Base-by-base conservation (phyloP, 2,797 vertebrate genomes). In the Sebastes aleutianus region DNA sequence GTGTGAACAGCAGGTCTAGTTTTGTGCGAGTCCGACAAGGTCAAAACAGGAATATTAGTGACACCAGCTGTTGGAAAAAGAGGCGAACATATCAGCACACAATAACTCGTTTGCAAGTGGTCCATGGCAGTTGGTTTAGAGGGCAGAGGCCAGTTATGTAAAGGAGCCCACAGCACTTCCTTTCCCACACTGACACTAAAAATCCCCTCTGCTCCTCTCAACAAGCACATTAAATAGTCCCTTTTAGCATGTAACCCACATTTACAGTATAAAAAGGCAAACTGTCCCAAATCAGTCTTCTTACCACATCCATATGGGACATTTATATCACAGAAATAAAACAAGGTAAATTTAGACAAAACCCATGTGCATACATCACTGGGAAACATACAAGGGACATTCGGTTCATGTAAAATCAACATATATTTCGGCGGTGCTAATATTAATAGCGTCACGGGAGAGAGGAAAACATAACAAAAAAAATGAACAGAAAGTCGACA, bases 71-170 rank as follows among this genome's bases (percentile, higher is more conserved):
- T 69, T 85, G 78, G 80, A 83, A 82, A 89, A 80, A 84, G 66
- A 82, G 66, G 57, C 29, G 31, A 65, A 70, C 65, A 54, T 54
- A 87, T 86, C 82, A 82, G 66, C 72, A 82, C 70, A 82, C 39
- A 87, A 79, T 79, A 80, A 85, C 36, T 84, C 1, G 32, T 80
- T 62, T 80, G 76, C 71, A 81, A 80, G 80, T 57, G 69, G 75
- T 76, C 67, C 47, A 12, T 58, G 66, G 66, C 79, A 84, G 74
- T 86, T 86, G 70, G 71, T 89, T 89, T 79, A 72, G 86, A 87
- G 85, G 76, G 85, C 85, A 92, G 74, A 84, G 86, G 83, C 58
- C 84, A 88, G 79, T 90, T 88, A 87, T 84, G 85, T 87, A 85
- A 83, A 86, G 59, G 59, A 85, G 84, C 70, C 85, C 80, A 79